phyloP scores from a whole-genome alignment of 2,797 vertebrate species.

The Morelia viridis region DNA sequence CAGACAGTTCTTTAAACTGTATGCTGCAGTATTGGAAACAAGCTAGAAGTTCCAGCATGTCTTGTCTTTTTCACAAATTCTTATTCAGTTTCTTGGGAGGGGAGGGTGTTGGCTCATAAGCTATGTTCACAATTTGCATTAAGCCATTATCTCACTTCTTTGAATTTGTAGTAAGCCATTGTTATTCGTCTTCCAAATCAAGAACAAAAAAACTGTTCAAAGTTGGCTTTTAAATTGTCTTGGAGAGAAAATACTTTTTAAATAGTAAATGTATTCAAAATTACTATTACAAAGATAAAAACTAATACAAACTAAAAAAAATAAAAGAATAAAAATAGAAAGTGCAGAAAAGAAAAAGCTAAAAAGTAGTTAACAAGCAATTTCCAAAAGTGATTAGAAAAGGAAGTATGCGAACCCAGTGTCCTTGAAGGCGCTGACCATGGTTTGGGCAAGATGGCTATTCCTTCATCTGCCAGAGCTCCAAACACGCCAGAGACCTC shows the following conservation, averaged over 20 bases:
- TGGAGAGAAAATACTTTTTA: too few relatives aligned
- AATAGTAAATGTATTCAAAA: too few relatives aligned
- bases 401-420: not conserved
- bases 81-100: not conserved
- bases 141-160: too few relatives aligned
- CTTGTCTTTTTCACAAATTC: not conserved
- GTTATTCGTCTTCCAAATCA: not conserved
- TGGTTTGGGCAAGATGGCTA: not conserved
- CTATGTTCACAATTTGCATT: too few relatives aligned
- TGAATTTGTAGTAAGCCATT: not conserved
- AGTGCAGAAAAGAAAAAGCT: not conserved
- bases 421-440: not conserved
- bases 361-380: not conserved
- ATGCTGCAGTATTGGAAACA: not conserved
- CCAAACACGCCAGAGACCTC: not conserved
- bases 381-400: not conserved
- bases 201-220: not conserved
- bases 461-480: not conserved
- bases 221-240: too few relatives aligned
- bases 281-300: too few relatives aligned
- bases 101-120: too few relatives aligned
- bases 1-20: not conserved
- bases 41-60: not conserved
- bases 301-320: too few relatives aligned
- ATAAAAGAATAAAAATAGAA: too few relatives aligned